Evolutionary conservation across 2,113 vertebrate species (phyloP).

Genomic region (Poeciliopsis turrubarensis): DNA sequence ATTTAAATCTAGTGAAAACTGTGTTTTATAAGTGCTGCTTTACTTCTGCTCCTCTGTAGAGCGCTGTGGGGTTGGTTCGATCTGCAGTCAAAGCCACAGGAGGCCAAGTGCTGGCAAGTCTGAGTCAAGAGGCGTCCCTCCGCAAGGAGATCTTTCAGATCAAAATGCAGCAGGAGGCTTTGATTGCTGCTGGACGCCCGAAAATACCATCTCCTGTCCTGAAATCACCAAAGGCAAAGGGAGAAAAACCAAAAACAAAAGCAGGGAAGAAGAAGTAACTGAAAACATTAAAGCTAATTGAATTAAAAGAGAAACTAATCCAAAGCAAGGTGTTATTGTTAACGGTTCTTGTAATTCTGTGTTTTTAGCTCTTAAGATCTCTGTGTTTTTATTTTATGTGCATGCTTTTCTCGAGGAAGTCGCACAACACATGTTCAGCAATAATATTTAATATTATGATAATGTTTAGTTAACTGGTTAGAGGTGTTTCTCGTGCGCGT

Average conservation of each 20-base stretch:
- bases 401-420: neutral
- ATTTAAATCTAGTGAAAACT: too few species aligned
- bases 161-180: slow-evolving; percentile 31
- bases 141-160: slow-evolving; percentile 52
- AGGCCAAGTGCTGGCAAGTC: slow-evolving; percentile 29
- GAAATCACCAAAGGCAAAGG: neutral
- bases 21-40: too few species aligned
- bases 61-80: slow-evolving; percentile 21
- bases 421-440: neutral
- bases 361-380: neutral
- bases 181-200: slow-evolving; percentile 29
- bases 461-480: neutral
- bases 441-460: too few species aligned
- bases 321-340: neutral
- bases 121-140: slow-evolving; percentile 44
- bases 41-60: slow-evolving; percentile 9
- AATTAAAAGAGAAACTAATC: slow-evolving; percentile 39
- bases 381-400: neutral
- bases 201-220: neutral
- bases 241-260: too few species aligned
- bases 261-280: neutral
- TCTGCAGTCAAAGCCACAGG: slow-evolving; percentile 39
- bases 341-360: neutral
- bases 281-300: neutral
- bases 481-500: neutral